phyloP scores from a whole-genome alignment of 2,113 vertebrate species.

The Leiothrix lutea region DNA sequence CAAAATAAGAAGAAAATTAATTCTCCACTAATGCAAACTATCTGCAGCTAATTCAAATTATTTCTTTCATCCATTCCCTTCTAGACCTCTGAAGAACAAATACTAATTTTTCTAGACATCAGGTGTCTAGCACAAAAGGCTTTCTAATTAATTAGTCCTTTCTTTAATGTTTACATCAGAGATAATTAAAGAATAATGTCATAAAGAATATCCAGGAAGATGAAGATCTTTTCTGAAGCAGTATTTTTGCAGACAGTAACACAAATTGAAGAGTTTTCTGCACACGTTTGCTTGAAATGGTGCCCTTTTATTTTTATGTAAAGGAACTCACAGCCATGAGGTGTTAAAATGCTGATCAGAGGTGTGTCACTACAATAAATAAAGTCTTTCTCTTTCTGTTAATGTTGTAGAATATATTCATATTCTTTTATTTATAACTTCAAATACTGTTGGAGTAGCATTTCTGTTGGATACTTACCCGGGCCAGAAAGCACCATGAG shows the following conservation, averaged over 20 bases:
- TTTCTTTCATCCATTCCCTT: not conserved
- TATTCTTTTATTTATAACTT: not conserved
- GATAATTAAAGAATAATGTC: constrained; percentile 2
- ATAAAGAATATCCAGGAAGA: not conserved
- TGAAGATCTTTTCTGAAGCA: not conserved
- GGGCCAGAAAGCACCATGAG: not conserved
- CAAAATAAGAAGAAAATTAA: constrained; percentile 37
- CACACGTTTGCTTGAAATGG: not conserved
- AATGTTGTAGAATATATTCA: not conserved
- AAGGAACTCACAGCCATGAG: not conserved
- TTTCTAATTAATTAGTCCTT: constrained; percentile 42
- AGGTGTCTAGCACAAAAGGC: not conserved
- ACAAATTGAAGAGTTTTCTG: not conserved
- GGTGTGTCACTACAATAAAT: not conserved
- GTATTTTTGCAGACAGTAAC: not conserved
- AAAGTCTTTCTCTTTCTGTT: not conserved
- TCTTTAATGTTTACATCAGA: not conserved
- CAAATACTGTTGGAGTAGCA: not conserved
- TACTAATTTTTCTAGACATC: constrained; percentile 24
- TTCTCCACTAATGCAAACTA: constrained; percentile 11
- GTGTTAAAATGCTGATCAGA: not conserved
- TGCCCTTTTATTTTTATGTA: not conserved
- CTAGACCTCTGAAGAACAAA: not conserved
- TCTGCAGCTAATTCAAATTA: constrained; percentile 31
- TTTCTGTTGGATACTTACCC: not conserved